Percentiles rank a stretch among this genome's conserved stretches.
phyloP scores from a whole-genome alignment of 2,113 vertebrate species.

The Noctilio leporinus region DNA sequence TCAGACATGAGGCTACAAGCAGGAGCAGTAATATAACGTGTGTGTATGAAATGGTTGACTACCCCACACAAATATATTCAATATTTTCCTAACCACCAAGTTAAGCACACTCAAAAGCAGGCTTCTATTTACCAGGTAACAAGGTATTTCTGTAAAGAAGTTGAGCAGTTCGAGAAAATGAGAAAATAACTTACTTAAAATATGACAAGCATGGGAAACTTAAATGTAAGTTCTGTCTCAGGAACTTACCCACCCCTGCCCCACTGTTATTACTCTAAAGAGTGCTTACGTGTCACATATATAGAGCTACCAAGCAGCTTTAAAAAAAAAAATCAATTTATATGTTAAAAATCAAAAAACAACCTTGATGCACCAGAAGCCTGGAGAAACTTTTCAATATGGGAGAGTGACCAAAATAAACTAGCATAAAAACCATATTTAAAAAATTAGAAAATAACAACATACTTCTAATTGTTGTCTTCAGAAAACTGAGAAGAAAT shows the following conservation, averaged over 20 bases:
- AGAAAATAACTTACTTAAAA: not conserved
- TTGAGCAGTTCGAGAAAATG: not conserved
- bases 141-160: not conserved
- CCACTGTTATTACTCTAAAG: not conserved
- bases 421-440: not conserved
- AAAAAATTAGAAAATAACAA: not conserved
- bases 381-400: not conserved
- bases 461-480: not conserved
- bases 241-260: not conserved
- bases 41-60: not conserved
- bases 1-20: not conserved
- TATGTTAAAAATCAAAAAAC: not conserved
- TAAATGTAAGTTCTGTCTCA: not conserved
- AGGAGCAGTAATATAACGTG: not conserved
- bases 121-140: not conserved
- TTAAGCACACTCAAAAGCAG: not conserved
- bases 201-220: not conserved
- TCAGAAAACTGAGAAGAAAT: not conserved
- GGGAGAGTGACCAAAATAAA: not conserved
- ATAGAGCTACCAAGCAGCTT: not conserved
- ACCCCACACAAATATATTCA: not conserved
- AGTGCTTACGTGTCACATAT: not conserved
- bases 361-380: not conserved
- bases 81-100: not conserved
- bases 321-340: not conserved